Conservation (phyloP, 2,113 vertebrate genomes). For the Hippocampus barbouri region DNA sequence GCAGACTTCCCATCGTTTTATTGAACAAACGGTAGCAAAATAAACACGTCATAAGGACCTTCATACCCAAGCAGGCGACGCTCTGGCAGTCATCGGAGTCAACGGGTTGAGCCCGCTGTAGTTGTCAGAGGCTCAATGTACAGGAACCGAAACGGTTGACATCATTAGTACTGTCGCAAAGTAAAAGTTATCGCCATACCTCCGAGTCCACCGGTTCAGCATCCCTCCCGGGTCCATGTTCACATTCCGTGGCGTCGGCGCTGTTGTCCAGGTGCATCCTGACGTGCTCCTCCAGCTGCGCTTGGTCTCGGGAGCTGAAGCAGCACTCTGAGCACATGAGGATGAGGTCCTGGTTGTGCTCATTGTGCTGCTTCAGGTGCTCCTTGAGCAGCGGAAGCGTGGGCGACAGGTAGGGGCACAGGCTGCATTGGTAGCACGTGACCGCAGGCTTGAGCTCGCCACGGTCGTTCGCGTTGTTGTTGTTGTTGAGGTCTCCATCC, state of each 20-base stretch:
- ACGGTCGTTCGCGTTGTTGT: conserved; percentile 16
- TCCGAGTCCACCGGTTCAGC: not conserved
- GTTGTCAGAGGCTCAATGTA: no score
- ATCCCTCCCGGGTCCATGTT: not conserved
- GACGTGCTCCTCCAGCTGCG: conserved; percentile 87
- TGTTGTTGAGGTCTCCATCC: conserved; percentile 44
- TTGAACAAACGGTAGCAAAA: no score
- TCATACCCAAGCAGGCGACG: no score
- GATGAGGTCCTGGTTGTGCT: conserved; percentile 87
- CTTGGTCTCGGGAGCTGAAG: conserved; percentile 82
- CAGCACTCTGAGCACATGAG: conserved; percentile 91
- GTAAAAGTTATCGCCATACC: not conserved
- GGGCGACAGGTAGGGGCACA: conserved; percentile 85
- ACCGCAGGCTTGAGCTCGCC: conserved; percentile 67
- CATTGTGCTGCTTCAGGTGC: conserved; percentile 86
- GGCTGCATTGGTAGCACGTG: conserved; percentile 90
- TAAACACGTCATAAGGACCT: no score
- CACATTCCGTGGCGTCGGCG: conserved; percentile 18
- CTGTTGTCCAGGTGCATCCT: conserved; percentile 72
- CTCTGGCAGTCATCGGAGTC: no score
- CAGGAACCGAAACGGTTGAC: no score
- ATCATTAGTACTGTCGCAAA: no score
- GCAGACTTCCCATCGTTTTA: no score
- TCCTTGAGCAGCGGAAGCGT: conserved; percentile 82
- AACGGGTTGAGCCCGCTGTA: no score